Conservation (phyloP, 2,888 invertebrate genomes). For the Aleiodes alternator region DNA sequence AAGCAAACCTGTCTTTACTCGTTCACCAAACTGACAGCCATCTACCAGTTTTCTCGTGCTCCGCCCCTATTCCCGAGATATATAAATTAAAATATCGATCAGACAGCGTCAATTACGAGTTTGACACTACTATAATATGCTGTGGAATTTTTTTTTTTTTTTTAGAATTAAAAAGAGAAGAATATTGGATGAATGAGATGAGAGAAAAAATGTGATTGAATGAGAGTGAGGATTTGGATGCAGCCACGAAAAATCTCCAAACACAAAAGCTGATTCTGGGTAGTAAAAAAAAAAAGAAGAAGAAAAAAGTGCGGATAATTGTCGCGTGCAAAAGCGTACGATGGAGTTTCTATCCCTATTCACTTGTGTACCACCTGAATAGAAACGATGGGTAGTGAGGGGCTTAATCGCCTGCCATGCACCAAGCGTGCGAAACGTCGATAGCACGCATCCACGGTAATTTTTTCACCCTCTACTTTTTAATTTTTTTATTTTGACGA, state of each 20-base stretch:
- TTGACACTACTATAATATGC: constrained; percentile 69
- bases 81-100: constrained; percentile 74
- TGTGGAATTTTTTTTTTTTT: constrained; percentile 25
- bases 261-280: constrained; percentile 36
- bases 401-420: constrained; percentile 50
- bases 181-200: not conserved
- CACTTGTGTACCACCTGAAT: constrained; percentile 21
- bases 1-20: constrained; percentile 70
- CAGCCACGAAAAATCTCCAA: constrained; percentile 25
- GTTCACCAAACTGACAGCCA: constrained; percentile 70
- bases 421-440: constrained; percentile 56
- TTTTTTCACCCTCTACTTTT: constrained; percentile 40
- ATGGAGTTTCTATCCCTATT: constrained; percentile 33
- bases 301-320: constrained; percentile 30
- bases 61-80: constrained; percentile 59
- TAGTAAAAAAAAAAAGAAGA: not conserved
- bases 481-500: not conserved
- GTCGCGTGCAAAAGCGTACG: constrained; percentile 41
- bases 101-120: constrained; percentile 71
- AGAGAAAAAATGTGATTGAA: constrained; percentile 4
- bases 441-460: constrained; percentile 56
- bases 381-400: constrained; percentile 23
- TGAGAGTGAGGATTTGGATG: constrained; percentile 2
- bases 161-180: constrained; percentile 4
- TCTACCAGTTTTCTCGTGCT: constrained; percentile 60